Base-by-base conservation (phyloP, 1,140 invertebrate species). In the Tetragonula clypearis region DNA sequence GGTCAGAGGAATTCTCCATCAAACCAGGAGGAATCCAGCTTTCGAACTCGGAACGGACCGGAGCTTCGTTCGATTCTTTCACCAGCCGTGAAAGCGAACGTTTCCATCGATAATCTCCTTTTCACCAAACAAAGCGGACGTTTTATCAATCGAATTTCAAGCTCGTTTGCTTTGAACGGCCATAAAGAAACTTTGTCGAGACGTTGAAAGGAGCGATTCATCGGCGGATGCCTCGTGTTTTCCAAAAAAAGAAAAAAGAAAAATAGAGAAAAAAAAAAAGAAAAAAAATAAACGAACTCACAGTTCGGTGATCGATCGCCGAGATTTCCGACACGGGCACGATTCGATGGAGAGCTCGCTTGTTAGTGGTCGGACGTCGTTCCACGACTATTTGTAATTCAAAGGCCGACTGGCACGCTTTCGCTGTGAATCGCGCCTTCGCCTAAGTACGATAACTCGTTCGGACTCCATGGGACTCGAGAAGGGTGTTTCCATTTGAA, bases 1-100 rank as follows among this genome's bases (percentile, higher is more conserved):
- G 62, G 49, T 55, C 14, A 53, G 60, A 72, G 72, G 73, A 85
- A 81, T 72, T 85, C 41, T 41, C 87, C 55, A 9, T 60, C 30
- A 78, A 87, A 79, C 66, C 55, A n/a, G 55, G 21, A 62, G 60
- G 41, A 49, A 72, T 73, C 71, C 49, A 3, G 49, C 23, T 55
- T 55, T 53, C n/a, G 41, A 60, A n/a, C 66, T 49, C 41, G 30
- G 30, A 55, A 19, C 56, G 15, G 71, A 21, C 11, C 0, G 6
- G 15, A 35, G 30, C 8, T 35, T 56, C 62, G 77, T 35, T 56
- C 62, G 77, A 79, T 79, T 66, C 77, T 66, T 79, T 49, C 55
- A 1, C n/a, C 15, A 79, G 6, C n/a, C 17, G n/a, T 23, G 49
- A 79, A 79, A 66, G 49, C 41, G 60, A 66, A 53, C 62, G 21